phyloP scores from a whole-genome alignment of 2,888 invertebrate genomes.

The Heliconius ismenius region DNA sequence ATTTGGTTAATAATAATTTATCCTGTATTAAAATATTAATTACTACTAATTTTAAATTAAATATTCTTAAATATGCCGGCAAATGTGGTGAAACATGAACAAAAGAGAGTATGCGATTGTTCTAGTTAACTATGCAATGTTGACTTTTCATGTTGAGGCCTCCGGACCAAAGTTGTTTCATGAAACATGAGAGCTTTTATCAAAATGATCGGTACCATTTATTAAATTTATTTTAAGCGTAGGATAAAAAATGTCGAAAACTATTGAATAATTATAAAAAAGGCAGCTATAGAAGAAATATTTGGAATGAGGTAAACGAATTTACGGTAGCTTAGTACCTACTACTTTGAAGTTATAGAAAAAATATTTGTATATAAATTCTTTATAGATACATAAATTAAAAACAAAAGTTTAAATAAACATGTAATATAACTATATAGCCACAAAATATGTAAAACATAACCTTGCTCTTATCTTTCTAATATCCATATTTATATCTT shows the following conservation, averaged over 20 bases:
- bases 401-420: too few species aligned
- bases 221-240: conserved; percentile 7
- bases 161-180: conserved; percentile 19
- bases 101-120: conserved; percentile 26
- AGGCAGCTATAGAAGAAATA: too few species aligned
- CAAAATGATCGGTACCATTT: conserved; percentile 5
- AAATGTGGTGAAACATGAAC: conserved; percentile 18
- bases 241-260: too few species aligned
- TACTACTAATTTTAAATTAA: not conserved
- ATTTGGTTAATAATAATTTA: not conserved
- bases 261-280: too few species aligned
- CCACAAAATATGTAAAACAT: not conserved
- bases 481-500: conserved; percentile 3
- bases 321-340: too few species aligned
- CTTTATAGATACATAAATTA: too few species aligned
- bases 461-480: not conserved
- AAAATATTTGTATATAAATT: too few species aligned
- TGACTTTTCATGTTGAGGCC: conserved; percentile 29
- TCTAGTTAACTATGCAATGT: conserved; percentile 18
- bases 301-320: too few species aligned
- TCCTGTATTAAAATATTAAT: not conserved
- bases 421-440: too few species aligned
- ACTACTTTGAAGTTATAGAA: too few species aligned
- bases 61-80: not conserved
- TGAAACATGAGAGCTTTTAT: conserved; percentile 16